A percentile compares a stretch with the other conserved stretches of the same genome.
Conservation (phyloP, 1,140 invertebrate genomes). For the Ceratosolen solmsi region DNA sequence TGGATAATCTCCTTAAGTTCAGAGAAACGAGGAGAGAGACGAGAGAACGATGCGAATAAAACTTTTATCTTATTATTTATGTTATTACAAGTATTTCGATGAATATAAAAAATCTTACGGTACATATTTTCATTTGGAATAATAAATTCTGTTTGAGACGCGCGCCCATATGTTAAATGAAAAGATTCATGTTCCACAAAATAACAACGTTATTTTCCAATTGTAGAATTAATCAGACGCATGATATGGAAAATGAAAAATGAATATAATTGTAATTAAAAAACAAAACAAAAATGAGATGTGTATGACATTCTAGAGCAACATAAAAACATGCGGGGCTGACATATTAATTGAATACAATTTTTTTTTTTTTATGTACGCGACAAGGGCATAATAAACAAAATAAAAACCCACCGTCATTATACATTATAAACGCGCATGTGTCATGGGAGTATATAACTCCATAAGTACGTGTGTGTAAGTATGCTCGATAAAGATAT, state of each 20-base stretch:
- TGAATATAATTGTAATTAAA: constrained; percentile 16
- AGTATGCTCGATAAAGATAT: background rate
- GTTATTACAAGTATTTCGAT: background rate
- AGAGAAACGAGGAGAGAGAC: background rate
- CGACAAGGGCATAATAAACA: background rate
- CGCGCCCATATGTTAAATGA: background rate
- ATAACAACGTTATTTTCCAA: background rate
- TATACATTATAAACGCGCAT: constrained; percentile 26
- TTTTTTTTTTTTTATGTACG: background rate
- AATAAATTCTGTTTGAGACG: background rate
- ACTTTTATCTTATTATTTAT: background rate
- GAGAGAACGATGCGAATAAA: background rate
- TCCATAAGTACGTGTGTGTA: background rate
- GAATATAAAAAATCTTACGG: background rate
- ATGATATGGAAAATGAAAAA: background rate
- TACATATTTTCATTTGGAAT: background rate
- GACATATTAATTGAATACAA: constrained; percentile 46
- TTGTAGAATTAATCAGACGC: constrained; percentile 9
- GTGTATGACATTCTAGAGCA: constrained; percentile 9
- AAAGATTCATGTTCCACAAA: background rate
- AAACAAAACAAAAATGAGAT: background rate
- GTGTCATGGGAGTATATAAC: background rate
- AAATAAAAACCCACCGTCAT: constrained; percentile 33
- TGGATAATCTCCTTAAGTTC: background rate
- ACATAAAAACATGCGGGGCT: background rate